phyloP scores from a whole-genome alignment of 2,888 invertebrate genomes.

The Ectemnius cavifrons region DNA sequence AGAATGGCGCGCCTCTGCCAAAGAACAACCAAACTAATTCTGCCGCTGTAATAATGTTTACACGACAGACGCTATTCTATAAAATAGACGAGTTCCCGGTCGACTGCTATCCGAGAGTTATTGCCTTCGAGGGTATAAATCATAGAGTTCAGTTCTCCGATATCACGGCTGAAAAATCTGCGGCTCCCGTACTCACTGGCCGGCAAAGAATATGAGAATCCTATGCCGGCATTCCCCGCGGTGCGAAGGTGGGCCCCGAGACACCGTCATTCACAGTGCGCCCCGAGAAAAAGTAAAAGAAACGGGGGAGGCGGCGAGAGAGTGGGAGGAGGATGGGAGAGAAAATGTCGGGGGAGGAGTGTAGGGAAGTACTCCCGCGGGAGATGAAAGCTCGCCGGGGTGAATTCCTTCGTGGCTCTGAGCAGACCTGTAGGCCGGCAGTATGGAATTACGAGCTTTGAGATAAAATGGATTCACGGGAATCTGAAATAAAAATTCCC shows the following conservation, averaged over 20 bases:
- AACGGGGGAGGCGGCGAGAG: conserved; percentile 26
- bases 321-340: conserved; percentile 10
- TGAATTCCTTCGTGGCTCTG: conserved; percentile 55
- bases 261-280: neutral
- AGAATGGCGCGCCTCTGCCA: too few species aligned
- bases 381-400: conserved; percentile 56
- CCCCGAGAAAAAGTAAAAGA: neutral
- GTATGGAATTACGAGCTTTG: conserved; percentile 67
- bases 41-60: too few species aligned
- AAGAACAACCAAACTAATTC: too few species aligned
- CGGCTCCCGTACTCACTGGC: neutral
- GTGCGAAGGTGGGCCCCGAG: neutral
- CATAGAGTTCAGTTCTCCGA: too few species aligned
- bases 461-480: conserved; percentile 69
- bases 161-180: too few species aligned
- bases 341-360: conserved; percentile 35
- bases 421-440: conserved; percentile 35
- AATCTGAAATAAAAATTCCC: conserved; percentile 72
- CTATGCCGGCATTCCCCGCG: conserved; percentile 4
- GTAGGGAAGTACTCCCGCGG: conserved; percentile 21
- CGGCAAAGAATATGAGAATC: conserved; percentile 37
- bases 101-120: too few species aligned
- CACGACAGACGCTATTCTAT: too few species aligned
- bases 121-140: too few species aligned
- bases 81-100: too few species aligned